Conservation (phyloP, 1,140 invertebrate species). For the Papilio helenus region DNA sequence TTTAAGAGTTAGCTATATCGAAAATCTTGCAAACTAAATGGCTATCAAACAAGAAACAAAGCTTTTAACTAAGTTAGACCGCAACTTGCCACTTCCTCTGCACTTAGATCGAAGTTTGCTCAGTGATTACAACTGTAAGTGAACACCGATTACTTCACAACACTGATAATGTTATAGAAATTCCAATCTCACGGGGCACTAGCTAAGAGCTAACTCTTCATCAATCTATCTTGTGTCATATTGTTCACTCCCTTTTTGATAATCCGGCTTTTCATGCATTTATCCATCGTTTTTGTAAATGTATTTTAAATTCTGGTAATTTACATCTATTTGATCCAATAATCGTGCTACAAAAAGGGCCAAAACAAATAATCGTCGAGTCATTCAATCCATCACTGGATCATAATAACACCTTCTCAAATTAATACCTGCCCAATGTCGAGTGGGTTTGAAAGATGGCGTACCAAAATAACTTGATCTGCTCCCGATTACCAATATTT, state of each 20-base stretch:
- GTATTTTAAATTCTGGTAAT: slow-evolving; percentile 31
- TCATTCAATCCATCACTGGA: slow-evolving; percentile 78
- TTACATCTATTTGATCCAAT: slow-evolving; percentile 45
- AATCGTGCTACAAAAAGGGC: slow-evolving; percentile 50
- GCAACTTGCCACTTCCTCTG: slow-evolving; percentile 2
- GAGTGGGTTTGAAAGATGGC: slow-evolving; percentile 67
- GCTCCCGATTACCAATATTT: not conserved
- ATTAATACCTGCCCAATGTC: slow-evolving; percentile 76
- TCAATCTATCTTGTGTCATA: too few species aligned
- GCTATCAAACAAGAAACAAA: slow-evolving; percentile 16
- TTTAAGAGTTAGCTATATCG: not conserved
- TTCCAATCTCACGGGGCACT: not conserved
- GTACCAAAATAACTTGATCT: slow-evolving; percentile 50
- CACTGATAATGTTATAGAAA: not conserved
- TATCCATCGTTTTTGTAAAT: not conserved
- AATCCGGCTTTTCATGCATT: not conserved
- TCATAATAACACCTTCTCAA: slow-evolving; percentile 75
- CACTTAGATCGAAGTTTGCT: not conserved
- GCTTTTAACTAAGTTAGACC: slow-evolving; percentile 5
- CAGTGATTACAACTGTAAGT: not conserved
- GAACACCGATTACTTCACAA: not conserved
- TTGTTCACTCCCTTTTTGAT: too few species aligned
- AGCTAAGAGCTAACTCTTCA: too few species aligned
- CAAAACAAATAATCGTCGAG: slow-evolving; percentile 66
- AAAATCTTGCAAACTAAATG: not conserved